A percentile compares a stretch with the other conserved stretches of the same genome.
Conservation (phyloP, 2,888 invertebrate genomes). For the Apodemia hepburni region DNA sequence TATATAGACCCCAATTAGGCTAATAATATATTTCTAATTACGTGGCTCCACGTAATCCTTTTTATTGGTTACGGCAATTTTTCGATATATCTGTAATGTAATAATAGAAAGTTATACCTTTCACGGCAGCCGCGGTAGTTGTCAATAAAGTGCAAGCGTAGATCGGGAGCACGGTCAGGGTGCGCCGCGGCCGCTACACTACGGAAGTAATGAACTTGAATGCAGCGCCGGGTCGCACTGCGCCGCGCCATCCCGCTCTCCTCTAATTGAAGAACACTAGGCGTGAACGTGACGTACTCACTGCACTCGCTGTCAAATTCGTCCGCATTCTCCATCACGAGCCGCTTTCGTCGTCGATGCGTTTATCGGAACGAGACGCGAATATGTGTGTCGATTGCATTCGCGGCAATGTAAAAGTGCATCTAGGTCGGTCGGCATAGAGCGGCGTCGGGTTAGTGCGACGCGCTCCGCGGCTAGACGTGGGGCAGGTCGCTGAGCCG, state of each 20-base stretch:
- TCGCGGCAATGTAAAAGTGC: conserved; percentile 76
- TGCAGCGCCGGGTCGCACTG: conserved; percentile 65
- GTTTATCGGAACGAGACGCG: conserved; percentile 80
- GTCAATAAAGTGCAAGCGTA: conserved; percentile 41
- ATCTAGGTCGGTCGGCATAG: conserved; percentile 76
- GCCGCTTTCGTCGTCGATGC: conserved; percentile 79
- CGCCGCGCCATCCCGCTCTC: conserved; percentile 63
- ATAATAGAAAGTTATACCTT: conserved; percentile 25
- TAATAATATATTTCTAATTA: not conserved
- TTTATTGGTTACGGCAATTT: not conserved
- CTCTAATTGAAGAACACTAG: conserved; percentile 54
- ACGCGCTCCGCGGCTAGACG: conserved; percentile 65
- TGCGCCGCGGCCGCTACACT: conserved; percentile 59
- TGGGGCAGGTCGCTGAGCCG: conserved; percentile 70
- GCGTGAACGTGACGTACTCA: conserved; percentile 72
- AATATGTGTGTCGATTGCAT: conserved; percentile 79
- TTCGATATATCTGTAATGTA: conserved; percentile 15
- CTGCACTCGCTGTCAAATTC: conserved; percentile 76
- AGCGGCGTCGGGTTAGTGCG: conserved; percentile 67
- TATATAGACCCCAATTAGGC: not conserved
- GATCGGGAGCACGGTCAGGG: conserved; percentile 67
- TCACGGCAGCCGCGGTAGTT: conserved; percentile 34
- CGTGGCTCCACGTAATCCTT: not conserved
- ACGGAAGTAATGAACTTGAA: conserved; percentile 81
- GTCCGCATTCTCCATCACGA: conserved; percentile 77